These are phyloP conservation scores for Leptinotarsa texana DNA, from an alignment of 1,140 invertebrate species.

Conservation along the genomic window DNA sequence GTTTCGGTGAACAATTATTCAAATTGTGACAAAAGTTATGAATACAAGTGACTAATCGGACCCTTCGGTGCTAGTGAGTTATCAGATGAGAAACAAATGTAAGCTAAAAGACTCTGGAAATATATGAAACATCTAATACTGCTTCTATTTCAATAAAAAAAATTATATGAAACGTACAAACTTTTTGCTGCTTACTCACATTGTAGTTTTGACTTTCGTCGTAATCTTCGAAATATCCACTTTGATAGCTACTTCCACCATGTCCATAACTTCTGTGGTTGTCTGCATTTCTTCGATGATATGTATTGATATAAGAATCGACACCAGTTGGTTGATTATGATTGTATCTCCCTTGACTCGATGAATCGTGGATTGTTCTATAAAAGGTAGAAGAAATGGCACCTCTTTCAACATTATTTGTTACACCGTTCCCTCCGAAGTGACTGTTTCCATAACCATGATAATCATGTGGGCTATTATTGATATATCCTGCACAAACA, in stretches of 20 bases:
- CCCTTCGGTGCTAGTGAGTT: too few relatives aligned
- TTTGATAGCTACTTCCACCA: neutral
- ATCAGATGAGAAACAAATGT: too few relatives aligned
- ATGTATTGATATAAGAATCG: neutral
- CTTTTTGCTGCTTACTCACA: neutral
- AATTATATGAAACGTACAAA: neutral
- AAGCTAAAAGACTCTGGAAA: too few relatives aligned
- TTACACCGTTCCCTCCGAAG: neutral
- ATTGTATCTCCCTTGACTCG: neutral
- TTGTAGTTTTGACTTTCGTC: constrained; percentile 21
- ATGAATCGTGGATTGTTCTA: neutral
- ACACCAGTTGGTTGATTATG: neutral
- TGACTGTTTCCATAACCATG: constrained; percentile 13
- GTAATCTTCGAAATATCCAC: constrained; percentile 1
- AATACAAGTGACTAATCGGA: too few relatives aligned
- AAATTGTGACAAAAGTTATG: too few relatives aligned
- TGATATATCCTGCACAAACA: constrained; percentile 8
- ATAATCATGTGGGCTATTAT: neutral
- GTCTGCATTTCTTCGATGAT: neutral
- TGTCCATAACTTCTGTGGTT: neutral
- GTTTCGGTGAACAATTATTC: too few relatives aligned
- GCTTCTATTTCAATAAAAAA: too few relatives aligned
- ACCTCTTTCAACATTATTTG: neutral
- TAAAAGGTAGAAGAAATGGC: neutral
- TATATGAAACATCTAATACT: too few relatives aligned